These are phyloP conservation scores for Pseudochirops corinnae DNA, from an alignment of 2,797 vertebrate genomes.

Conservation along the genomic window DNA sequence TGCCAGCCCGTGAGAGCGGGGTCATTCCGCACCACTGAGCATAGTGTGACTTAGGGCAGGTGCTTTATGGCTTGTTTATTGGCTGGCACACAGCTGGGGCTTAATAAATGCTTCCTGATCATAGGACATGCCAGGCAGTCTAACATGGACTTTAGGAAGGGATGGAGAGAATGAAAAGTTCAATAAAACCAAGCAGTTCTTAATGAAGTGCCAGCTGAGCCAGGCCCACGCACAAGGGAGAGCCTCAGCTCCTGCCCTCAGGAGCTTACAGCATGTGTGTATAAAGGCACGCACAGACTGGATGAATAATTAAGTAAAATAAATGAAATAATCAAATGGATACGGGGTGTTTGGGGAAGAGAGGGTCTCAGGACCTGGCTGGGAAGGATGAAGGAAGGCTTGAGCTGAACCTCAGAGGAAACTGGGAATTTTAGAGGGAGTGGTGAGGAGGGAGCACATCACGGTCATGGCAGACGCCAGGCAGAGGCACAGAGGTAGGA, in stretches of 20 bases:
- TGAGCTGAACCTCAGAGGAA: not conserved
- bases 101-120: too few species aligned
- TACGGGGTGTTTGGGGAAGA: not conserved
- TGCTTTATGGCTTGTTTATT: too few species aligned
- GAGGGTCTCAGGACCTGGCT: not conserved
- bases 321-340: not conserved
- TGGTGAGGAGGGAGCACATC: too few species aligned
- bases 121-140: too few species aligned
- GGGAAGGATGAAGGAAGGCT: not conserved
- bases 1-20: too few species aligned
- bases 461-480: not conserved
- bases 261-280: too few species aligned
- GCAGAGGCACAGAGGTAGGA: not conserved
- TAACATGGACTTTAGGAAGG: not conserved
- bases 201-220: too few species aligned
- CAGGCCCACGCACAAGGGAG: not conserved
- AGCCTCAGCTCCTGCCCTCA: not conserved
- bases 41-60: too few species aligned
- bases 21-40: too few species aligned
- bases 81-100: too few species aligned
- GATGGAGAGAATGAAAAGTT: not conserved
- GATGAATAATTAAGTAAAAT: not conserved
- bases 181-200: not conserved
- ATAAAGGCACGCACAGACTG: too few species aligned
- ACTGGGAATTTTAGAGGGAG: not conserved